These are phyloP conservation scores for Steatocranus sp. DNA, from an alignment of 2,797 vertebrate species.

Conservation along the genomic window DNA sequence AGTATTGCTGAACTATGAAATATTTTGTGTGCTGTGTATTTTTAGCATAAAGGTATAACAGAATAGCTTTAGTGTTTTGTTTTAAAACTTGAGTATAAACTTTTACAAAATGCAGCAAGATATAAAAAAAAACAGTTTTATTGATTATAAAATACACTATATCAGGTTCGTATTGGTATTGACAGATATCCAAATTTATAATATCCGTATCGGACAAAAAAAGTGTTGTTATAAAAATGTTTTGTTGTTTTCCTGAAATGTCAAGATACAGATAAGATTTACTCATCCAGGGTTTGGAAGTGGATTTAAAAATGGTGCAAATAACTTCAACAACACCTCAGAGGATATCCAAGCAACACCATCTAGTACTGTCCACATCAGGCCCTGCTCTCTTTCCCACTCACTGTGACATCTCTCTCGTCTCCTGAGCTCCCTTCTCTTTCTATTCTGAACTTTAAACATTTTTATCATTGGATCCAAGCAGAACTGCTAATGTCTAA, in stretches of 20 bases:
- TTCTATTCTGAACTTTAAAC: background rate
- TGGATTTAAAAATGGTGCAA: background rate
- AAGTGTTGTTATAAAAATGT: background rate
- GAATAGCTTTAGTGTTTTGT: background rate
- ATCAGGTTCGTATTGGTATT: background rate
- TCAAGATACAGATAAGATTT: background rate
- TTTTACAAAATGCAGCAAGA: background rate
- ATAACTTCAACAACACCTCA: background rate
- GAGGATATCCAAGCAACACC: background rate
- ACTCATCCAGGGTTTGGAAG: background rate
- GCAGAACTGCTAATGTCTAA: background rate
- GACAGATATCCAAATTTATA: background rate
- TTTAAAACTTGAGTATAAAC: background rate
- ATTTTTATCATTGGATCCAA: background rate
- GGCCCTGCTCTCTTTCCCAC: background rate
- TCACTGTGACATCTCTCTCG: background rate
- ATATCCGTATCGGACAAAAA: background rate
- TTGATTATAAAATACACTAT: background rate
- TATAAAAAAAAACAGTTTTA: background rate
- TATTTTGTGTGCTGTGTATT: background rate
- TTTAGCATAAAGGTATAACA: background rate
- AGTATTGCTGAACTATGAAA: background rate
- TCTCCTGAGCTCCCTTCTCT: background rate
- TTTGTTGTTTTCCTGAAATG: background rate
- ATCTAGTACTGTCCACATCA: background rate